Evolutionary conservation across 2,797 vertebrate species (phyloP).

Genomic region (Anas georgica): DNA sequence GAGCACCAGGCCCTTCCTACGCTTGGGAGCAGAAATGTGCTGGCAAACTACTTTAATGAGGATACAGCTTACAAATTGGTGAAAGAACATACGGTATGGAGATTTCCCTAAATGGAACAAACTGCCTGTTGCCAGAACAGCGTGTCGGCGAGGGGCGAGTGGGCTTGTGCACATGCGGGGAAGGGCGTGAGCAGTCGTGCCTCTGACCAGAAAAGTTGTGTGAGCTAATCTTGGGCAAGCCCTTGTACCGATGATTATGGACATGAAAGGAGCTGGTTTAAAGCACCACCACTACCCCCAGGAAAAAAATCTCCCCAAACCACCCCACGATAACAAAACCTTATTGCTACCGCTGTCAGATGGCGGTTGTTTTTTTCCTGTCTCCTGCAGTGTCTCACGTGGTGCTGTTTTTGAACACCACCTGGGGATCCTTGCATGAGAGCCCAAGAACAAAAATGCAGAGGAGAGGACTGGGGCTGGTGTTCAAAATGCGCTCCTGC

Average conservation of each 20-base stretch:
- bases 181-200: not conserved
- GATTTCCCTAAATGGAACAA: not conserved
- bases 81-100: not conserved
- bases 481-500: not conserved
- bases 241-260: not conserved
- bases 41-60: not conserved
- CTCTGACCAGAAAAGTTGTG: not conserved
- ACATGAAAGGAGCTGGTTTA: not conserved
- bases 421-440: not conserved
- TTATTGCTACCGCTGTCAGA: fast-evolving
- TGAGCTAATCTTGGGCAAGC: not conserved
- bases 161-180: not conserved
- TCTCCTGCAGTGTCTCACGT: not conserved
- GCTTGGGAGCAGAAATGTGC: not conserved
- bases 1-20: not conserved
- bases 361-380: not conserved
- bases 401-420: not conserved
- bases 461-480: not conserved
- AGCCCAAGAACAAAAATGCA: not conserved
- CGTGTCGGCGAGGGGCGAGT: not conserved
- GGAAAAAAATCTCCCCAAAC: no score
- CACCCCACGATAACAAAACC: not conserved
- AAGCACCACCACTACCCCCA: not conserved
- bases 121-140: not conserved
- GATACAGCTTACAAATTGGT: not conserved